Conservation (phyloP, 53 echinoderm and acorn worm genomes). For the Henricia sp. region DNA sequence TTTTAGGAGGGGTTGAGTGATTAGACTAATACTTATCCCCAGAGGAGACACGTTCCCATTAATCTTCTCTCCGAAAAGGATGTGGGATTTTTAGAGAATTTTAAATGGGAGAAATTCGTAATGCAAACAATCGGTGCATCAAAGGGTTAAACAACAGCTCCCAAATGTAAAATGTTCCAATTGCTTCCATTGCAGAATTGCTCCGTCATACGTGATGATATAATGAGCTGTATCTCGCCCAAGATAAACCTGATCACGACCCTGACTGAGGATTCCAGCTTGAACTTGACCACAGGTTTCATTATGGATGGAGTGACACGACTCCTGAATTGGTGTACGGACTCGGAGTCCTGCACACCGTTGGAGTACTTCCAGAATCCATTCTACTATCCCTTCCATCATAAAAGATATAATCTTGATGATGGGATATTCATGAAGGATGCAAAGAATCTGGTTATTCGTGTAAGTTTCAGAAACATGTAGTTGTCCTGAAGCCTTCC, state of each 20-base stretch:
- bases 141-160: too few relatives aligned
- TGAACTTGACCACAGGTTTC: conserved; percentile 56
- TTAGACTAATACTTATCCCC: too few relatives aligned
- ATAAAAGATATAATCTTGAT: neutral
- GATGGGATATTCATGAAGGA: neutral
- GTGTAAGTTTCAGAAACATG: conserved; percentile 12
- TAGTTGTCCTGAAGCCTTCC: too few relatives aligned
- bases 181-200: conserved; percentile 11
- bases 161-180: too few relatives aligned
- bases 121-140: too few relatives aligned
- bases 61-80: too few relatives aligned
- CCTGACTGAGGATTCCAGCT: neutral
- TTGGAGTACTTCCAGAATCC: conserved; percentile 71
- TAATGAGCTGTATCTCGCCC: conserved; percentile 11
- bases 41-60: too few relatives aligned
- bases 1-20: too few relatives aligned
- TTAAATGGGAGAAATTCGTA: too few relatives aligned
- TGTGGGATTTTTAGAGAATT: too few relatives aligned
- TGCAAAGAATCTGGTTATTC: neutral
- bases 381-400: conserved; percentile 45
- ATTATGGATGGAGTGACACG: conserved; percentile 50
- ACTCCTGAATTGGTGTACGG: conserved; percentile 43
- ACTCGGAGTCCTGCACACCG: neutral
- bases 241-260: neutral
- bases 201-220: neutral